Evolutionary conservation across 2,113 vertebrate species (phyloP).

Genomic region (Malurus elegans): DNA sequence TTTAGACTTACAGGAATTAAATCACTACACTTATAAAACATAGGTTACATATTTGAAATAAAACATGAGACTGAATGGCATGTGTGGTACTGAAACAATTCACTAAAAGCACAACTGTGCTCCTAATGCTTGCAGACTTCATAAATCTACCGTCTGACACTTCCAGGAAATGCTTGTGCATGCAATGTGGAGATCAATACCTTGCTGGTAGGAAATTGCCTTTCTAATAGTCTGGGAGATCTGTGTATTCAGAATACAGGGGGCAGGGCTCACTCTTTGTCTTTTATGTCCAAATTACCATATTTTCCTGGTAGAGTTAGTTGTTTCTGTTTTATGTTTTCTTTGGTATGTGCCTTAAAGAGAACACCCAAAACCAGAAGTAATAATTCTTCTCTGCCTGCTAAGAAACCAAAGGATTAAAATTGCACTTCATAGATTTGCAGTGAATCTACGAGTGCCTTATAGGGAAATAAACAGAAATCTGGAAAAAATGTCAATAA

Average conservation of each 20-base stretch:
- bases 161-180: background rate
- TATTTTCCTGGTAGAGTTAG: background rate
- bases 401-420: background rate
- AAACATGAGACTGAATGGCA: background rate
- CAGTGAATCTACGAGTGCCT: background rate
- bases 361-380: background rate
- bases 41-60: background rate
- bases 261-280: background rate
- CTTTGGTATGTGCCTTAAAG: background rate
- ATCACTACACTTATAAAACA: background rate
- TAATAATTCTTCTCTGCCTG: background rate
- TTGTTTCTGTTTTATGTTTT: background rate
- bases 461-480: background rate
- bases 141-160: background rate
- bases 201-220: background rate
- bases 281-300: background rate
- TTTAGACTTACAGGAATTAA: background rate
- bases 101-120: background rate
- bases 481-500: background rate
- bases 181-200: background rate
- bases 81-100: background rate
- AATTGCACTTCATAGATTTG: background rate
- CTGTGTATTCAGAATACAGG: background rate
- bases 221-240: background rate
- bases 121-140: background rate